Conservation (phyloP, 2,888 invertebrate genomes). For the Netelia melanura region DNA sequence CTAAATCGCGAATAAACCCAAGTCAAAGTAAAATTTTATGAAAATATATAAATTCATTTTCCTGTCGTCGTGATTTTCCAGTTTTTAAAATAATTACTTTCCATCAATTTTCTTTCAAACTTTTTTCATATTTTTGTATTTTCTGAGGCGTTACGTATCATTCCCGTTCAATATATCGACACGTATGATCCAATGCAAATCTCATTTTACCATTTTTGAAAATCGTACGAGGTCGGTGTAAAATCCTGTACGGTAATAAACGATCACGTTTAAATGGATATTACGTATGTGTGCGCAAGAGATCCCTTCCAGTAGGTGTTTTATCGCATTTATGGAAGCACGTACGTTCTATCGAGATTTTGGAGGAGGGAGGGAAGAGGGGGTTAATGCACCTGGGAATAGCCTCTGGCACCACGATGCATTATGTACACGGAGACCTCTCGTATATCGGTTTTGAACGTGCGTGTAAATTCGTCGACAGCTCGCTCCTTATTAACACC, state of each 20-base stretch:
- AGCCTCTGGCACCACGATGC: slow-evolving; percentile 35
- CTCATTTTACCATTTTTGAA: slow-evolving; percentile 8
- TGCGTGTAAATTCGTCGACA: slow-evolving; percentile 42
- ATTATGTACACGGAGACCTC: background rate
- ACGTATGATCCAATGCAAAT: slow-evolving; percentile 52
- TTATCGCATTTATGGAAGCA: slow-evolving; percentile 58
- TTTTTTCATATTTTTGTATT: too few species aligned
- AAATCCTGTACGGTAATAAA: slow-evolving; percentile 61
- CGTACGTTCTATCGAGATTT: slow-evolving; percentile 52
- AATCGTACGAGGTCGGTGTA: slow-evolving; percentile 26
- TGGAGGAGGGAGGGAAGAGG: background rate
- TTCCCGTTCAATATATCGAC: slow-evolving; percentile 17
- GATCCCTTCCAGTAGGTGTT: slow-evolving; percentile 44
- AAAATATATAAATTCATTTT: background rate
- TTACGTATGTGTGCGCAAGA: background rate
- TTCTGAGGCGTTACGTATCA: slow-evolving; percentile 10
- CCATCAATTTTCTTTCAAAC: too few species aligned
- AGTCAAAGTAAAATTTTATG: background rate
- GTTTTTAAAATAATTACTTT: background rate
- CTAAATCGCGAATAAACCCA: slow-evolving; percentile 5
- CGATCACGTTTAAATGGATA: slow-evolving; percentile 38
- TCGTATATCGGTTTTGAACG: background rate
- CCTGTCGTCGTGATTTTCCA: too few species aligned
- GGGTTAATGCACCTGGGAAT: slow-evolving; percentile 43
- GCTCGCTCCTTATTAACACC: slow-evolving; percentile 58